Conservation (phyloP, 2,888 invertebrate genomes). For the Aethes cnicana region DNA sequence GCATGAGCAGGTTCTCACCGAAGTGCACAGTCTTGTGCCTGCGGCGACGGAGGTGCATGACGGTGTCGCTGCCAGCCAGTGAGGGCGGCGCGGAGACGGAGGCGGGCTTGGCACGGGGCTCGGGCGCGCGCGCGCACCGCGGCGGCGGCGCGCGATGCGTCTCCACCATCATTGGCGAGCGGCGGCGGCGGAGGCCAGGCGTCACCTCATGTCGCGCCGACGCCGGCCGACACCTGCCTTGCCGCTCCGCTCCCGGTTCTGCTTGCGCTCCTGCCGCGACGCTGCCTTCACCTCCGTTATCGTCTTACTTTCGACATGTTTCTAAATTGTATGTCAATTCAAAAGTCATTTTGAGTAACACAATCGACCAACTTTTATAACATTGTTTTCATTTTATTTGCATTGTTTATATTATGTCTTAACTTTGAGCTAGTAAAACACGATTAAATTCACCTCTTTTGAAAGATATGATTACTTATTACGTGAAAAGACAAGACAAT, state of each 20-base stretch:
- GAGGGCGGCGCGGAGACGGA: conserved; percentile 83
- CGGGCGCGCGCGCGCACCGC: conserved; percentile 72
- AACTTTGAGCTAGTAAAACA: too few relatives aligned
- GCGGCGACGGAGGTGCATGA: conserved; percentile 85
- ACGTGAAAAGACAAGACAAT: too few relatives aligned
- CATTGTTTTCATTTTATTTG: too few relatives aligned
- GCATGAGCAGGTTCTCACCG: conserved; percentile 88
- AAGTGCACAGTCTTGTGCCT: conserved; percentile 91
- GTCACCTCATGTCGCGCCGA: conserved; percentile 73
- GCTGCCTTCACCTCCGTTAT: conserved; percentile 42
- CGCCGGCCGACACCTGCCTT: conserved; percentile 38
- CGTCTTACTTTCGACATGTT: conserved; percentile 45
- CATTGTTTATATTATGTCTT: too few relatives aligned
- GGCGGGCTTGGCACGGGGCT: conserved; percentile 71
- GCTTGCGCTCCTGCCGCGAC: conserved; percentile 43
- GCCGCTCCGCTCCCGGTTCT: conserved; percentile 23
- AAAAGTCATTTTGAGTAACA: conserved; percentile 37
- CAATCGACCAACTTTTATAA: background rate
- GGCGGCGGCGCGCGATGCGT: conserved; percentile 77
- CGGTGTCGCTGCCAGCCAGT: conserved; percentile 73
- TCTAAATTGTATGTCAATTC: conserved; percentile 40
- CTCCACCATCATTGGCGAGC: conserved; percentile 81
- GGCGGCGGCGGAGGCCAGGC: conserved; percentile 75
- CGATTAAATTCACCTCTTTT: too few relatives aligned
- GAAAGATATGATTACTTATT: too few relatives aligned